Evolutionary conservation across 30 jellyfish, hydroid and myxozoan genomes (phyloP), one percentile per base, ranked within the genome.

Genomic region (Pelagia noctiluca): DNA sequence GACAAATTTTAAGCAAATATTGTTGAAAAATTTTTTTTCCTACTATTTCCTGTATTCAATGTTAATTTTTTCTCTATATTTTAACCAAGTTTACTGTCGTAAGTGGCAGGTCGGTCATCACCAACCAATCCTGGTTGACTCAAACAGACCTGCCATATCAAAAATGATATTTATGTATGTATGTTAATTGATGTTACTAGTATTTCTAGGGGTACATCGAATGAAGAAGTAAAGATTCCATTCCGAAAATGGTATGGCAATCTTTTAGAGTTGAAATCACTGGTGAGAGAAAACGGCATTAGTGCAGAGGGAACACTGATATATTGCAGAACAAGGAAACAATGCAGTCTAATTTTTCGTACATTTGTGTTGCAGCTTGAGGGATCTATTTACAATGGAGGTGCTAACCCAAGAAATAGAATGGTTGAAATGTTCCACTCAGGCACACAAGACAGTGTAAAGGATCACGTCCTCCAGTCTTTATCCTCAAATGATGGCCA

Each of bases 311-410:
- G 63, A 24, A 69, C 82, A 16, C 82, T 69, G 38, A 42, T 69
- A 35, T 69, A 32, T 69, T 69, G 82, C 34, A 69, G 64, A 69
- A 69, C 82, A 29, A 19, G 82, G 33, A 69, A 69, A 50, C 82
- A 69, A 31, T 69, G 82, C 82, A 69, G 82, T 35, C 24, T 69
- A 42, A 32, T 69, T 19, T 69, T 29, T 36, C 82, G 57, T 4
- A 42, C 31, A 2, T 69, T 69, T 36, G 37, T 31, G 24, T 16
- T 29, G 18, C 35, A 22, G 29, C 63, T 69, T n/a, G 82, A 50
- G 61, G 57, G 37, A 22, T 22, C 13, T 35, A 69, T 69, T 50
- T 36, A 69, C 63, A 0, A 34, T 29, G 57, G 57, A 29, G 34
- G 64, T 25, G 63, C 34, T 22, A 69, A 29, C 18, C 57, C 82